phyloP scores from a whole-genome alignment of 2,797 vertebrate genomes.

The Tragelaphus eurycerus region DNA sequence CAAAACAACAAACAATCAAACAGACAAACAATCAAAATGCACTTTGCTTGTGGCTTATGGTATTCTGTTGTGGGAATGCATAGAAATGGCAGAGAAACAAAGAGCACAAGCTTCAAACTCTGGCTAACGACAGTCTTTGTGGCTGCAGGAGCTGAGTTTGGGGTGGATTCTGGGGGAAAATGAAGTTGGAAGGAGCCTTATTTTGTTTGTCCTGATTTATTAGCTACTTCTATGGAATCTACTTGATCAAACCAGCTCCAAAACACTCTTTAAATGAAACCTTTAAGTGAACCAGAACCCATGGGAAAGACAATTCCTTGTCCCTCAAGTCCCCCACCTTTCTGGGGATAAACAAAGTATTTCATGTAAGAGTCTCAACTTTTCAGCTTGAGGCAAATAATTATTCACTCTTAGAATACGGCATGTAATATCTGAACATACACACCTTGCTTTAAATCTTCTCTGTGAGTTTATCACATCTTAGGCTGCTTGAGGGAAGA shows the following conservation, averaged over 20 bases:
- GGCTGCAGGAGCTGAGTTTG: not conserved
- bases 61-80: not conserved
- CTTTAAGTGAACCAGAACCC: not conserved
- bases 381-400: not conserved
- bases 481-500: conserved; percentile 37
- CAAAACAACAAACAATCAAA: not conserved
- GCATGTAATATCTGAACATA: not conserved
- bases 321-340: not conserved
- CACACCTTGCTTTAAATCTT: not conserved
- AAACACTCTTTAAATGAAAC: not conserved
- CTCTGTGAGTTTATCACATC: not conserved
- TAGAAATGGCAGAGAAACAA: not conserved
- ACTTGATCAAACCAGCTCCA: not conserved
- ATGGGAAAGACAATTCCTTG: not conserved
- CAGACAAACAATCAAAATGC: not conserved
- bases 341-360: not conserved
- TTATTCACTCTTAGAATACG: not conserved
- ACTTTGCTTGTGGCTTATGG: not conserved
- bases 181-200: not conserved
- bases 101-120: not conserved
- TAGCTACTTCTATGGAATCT: not conserved
- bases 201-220: not conserved
- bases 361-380: not conserved
- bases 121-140: not conserved
- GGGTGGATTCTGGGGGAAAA: not conserved